Conservation (phyloP, 1,140 invertebrate genomes). For the Drosophila mauritiana region DNA sequence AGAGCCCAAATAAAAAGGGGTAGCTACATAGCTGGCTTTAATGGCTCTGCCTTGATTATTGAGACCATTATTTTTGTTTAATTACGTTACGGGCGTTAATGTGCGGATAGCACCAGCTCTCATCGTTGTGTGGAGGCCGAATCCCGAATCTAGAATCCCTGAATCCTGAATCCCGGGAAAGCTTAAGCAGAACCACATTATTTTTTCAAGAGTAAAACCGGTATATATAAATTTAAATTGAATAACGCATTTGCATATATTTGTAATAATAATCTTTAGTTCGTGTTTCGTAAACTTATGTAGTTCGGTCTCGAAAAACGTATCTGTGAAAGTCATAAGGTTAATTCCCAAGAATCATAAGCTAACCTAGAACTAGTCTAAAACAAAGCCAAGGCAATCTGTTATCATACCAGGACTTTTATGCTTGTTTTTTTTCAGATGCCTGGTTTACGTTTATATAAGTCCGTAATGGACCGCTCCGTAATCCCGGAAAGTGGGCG, state of each 20-base stretch:
- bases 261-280: no score
- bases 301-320: no score
- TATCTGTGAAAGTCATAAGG: no score
- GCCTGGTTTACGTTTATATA: conserved; percentile 6
- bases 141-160: background rate
- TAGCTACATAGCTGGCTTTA: conserved; percentile 36
- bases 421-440: background rate
- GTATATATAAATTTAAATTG: conserved; percentile 8
- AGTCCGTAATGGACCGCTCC: conserved; percentile 35
- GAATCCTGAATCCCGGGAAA: background rate
- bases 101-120: conserved; percentile 56
- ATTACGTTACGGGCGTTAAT: conserved; percentile 82
- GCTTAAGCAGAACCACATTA: conserved; percentile 24
- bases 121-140: conserved; percentile 7
- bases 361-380: no score
- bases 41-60: conserved; percentile 74
- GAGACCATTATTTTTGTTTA: conserved; percentile 83
- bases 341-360: no score
- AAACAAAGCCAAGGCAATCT: conserved; percentile 23
- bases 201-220: conserved; percentile 7
- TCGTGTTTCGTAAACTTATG: no score
- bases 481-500: conserved; percentile 72
- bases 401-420: background rate
- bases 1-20: conserved; percentile 27
- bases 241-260: conserved; percentile 6